Conservation (phyloP, 1,140 invertebrate species). For the Drosophila parabipectinata region DNA sequence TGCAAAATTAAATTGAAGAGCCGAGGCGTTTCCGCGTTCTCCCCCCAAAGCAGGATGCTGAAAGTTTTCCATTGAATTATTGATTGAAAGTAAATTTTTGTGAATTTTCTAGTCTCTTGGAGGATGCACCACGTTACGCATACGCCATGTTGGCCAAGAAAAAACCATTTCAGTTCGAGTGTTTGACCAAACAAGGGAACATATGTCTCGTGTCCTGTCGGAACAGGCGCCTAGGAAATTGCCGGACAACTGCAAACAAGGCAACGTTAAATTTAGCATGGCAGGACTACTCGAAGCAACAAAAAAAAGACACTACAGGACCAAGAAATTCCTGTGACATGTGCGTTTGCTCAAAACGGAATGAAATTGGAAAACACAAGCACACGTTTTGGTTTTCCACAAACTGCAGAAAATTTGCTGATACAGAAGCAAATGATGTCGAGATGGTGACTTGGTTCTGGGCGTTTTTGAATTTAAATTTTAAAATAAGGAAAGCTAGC, state of each 20-base stretch:
- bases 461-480: neutral
- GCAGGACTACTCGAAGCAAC: neutral
- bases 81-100: conserved; percentile 36
- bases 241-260: conserved; percentile 21
- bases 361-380: conserved; percentile 22
- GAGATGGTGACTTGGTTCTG: neutral
- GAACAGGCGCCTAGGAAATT: conserved; percentile 23
- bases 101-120: conserved; percentile 5
- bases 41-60: neutral
- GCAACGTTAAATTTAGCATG: neutral
- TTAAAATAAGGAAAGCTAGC: neutral
- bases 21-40: neutral
- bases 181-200: conserved; percentile 34
- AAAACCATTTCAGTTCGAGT: conserved; percentile 35
- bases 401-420: conserved; percentile 26
- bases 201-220: conserved; percentile 34
- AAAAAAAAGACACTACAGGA: conserved; percentile 1
- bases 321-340: neutral
- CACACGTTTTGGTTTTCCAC: conserved; percentile 22
- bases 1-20: conserved; percentile 56
- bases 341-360: conserved; percentile 6
- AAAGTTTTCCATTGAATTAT: conserved; percentile 21
- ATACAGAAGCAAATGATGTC: conserved; percentile 14
- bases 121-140: conserved; percentile 45
- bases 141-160: conserved; percentile 27